Conservation (phyloP, 2,888 invertebrate species). For the Oasisia sp. region DNA sequence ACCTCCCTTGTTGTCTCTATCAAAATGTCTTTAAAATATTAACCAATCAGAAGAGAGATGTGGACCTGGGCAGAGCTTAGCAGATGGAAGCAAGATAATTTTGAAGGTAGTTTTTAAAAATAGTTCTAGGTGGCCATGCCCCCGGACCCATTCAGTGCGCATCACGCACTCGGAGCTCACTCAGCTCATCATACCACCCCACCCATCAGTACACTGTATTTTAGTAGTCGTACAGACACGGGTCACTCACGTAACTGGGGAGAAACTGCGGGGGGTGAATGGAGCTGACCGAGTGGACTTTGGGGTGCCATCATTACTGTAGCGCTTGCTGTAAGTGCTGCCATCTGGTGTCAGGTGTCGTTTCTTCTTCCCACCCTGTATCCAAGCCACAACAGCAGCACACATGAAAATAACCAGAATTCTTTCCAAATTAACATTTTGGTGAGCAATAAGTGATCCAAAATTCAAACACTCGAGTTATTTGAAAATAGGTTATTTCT, state of each 20-base stretch:
- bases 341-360: background rate
- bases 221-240: background rate
- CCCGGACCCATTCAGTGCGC: background rate
- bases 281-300: background rate
- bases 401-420: background rate
- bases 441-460: too few relatives aligned
- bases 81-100: too few relatives aligned
- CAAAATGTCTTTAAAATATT: too few relatives aligned
- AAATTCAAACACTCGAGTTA: too few relatives aligned
- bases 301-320: background rate
- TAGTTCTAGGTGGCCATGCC: too few relatives aligned
- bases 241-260: background rate
- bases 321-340: background rate
- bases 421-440: background rate
- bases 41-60: too few relatives aligned
- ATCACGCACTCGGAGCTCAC: too few relatives aligned
- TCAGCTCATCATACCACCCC: too few relatives aligned
- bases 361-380: background rate
- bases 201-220: background rate
- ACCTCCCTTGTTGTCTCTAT: too few relatives aligned
- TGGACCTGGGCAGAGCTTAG: too few relatives aligned
- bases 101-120: too few relatives aligned
- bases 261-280: background rate
- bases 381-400: background rate
- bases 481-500: too few relatives aligned